These are phyloP conservation scores for Mus spretus DNA, from an alignment of 2,797 vertebrate species.

Conservation along the genomic window DNA sequence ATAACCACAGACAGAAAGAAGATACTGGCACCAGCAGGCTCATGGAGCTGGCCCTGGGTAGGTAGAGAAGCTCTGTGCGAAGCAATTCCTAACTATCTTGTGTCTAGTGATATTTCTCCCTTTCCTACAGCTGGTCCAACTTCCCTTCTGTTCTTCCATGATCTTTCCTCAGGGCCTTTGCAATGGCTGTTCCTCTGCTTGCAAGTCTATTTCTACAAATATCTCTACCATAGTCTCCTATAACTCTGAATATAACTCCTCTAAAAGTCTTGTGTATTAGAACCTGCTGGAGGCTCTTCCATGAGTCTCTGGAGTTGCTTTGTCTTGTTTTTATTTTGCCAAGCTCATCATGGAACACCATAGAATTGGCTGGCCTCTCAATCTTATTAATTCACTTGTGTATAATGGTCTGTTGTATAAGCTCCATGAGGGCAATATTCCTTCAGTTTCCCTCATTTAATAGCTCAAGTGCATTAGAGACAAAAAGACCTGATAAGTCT, in stretches of 20 bases:
- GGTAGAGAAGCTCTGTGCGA: not conserved
- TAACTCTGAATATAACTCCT: not conserved
- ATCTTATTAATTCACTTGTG: not conserved
- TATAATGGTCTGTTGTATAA: not conserved
- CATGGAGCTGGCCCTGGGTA: not conserved
- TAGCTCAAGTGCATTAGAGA: not conserved
- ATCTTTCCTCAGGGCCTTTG: not conserved
- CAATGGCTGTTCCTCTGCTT: not conserved
- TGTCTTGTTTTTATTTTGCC: not conserved
- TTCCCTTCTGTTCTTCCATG: not conserved
- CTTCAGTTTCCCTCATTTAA: conserved; percentile 42
- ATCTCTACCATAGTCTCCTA: not conserved
- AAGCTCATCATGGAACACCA: not conserved
- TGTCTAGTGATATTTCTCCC: not conserved
- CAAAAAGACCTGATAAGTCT: not conserved
- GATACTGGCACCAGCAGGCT: not conserved
- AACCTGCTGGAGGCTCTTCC: not conserved
- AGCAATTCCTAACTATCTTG: not conserved
- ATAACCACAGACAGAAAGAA: not conserved
- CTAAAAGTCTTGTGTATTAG: not conserved
- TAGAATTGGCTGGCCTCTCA: not conserved
- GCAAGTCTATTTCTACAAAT: not conserved
- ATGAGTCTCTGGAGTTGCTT: not conserved
- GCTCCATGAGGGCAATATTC: not conserved
- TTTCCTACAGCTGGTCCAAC: not conserved